These are phyloP conservation scores for Montipora capricornis DNA, from an alignment of 64 coral and sea anemone genomes.

Conservation along the genomic window DNA sequence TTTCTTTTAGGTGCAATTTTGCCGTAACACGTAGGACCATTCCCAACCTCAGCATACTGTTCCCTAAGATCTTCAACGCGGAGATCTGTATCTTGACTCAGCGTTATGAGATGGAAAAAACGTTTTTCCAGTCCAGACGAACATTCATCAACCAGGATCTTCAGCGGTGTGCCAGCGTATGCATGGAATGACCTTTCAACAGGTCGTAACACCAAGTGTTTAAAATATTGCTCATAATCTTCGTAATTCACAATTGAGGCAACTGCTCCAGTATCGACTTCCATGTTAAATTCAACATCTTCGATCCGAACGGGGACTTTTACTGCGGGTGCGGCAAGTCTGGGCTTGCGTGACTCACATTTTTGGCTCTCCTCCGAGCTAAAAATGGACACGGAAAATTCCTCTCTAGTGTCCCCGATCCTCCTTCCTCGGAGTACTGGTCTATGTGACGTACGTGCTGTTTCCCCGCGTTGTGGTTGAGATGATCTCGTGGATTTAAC, in stretches of 20 bases:
- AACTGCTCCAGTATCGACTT: background rate
- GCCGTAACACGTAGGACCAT: slow-evolving; percentile 2
- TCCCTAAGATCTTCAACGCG: background rate
- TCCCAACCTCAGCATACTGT: background rate
- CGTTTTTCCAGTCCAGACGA: slow-evolving; percentile 37
- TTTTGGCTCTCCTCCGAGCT: background rate
- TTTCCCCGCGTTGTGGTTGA: background rate
- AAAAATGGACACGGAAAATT: background rate
- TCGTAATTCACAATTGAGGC: background rate
- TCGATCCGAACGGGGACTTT: slow-evolving; percentile 47
- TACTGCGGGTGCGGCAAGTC: background rate
- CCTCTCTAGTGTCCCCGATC: background rate
- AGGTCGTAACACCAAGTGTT: background rate
- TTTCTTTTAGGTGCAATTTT: background rate
- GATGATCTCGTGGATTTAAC: no score
- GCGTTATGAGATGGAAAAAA: background rate
- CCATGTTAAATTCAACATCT: background rate
- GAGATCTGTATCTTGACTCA: background rate
- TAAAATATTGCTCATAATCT: slow-evolving; percentile 47
- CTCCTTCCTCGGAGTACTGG: background rate
- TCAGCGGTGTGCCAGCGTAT: slow-evolving; percentile 24
- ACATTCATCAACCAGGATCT: background rate
- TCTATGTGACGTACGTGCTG: background rate
- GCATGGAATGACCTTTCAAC: slow-evolving; percentile 44
- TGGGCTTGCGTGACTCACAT: background rate